Evolutionary conservation across 2,113 vertebrate species (phyloP).

Genomic region (Clarias magur): DNA sequence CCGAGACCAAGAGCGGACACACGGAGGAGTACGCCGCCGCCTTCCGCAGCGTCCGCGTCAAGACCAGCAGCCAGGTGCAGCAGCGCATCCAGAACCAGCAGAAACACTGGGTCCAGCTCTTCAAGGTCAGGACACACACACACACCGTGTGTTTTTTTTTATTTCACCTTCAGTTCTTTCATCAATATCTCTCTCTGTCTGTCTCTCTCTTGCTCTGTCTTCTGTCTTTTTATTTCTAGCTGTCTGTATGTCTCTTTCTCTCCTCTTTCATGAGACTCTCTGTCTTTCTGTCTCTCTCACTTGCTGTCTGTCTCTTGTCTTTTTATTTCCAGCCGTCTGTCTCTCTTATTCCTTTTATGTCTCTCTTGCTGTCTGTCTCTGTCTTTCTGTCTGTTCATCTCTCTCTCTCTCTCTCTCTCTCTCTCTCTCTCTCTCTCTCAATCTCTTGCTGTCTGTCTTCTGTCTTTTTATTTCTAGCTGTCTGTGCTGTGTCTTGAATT

Average conservation of each 20-base stretch:
- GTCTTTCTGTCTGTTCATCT: background rate
- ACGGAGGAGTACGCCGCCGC: slow-evolving; percentile 90
- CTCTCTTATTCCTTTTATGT: slow-evolving; percentile 31
- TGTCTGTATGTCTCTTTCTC: background rate
- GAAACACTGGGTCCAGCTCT: slow-evolving; percentile 94
- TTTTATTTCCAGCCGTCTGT: background rate
- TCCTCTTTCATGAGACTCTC: background rate
- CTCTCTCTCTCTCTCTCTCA: background rate
- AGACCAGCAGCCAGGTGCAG: slow-evolving; percentile 84
- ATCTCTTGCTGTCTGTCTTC: background rate
- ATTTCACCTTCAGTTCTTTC: background rate
- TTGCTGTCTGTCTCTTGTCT: background rate
- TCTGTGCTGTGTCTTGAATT: background rate
- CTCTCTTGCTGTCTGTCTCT: slow-evolving; percentile 5
- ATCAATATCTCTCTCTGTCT: background rate
- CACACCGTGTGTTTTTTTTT: too few relatives aligned
- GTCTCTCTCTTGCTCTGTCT: background rate
- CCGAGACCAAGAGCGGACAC: slow-evolving; percentile 91
- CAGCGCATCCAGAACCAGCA: slow-evolving; percentile 88
- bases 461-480: background rate
- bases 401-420: background rate
- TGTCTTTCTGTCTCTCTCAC: background rate
- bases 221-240: background rate
- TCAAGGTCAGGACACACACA: slow-evolving; percentile 79
- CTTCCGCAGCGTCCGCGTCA: slow-evolving; percentile 89